Evolutionary conservation across 2,888 invertebrate species (phyloP).

Genomic region (Himalopsyche tibetana): DNA sequence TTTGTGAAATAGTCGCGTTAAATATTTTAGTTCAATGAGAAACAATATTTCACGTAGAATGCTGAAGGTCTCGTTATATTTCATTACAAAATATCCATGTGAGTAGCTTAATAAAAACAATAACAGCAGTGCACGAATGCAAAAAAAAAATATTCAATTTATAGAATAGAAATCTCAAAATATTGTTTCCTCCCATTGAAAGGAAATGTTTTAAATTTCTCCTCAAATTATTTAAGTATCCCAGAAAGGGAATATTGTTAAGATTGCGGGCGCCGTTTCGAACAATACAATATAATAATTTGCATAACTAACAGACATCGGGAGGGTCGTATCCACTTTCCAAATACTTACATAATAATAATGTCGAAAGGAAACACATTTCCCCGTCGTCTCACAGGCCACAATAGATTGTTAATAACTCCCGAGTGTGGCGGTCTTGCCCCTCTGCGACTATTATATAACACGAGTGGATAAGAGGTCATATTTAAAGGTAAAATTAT

Average conservation of each 20-base stretch:
- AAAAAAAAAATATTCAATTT: no score
- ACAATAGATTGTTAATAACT: constrained; percentile 66
- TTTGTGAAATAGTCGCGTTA: no score
- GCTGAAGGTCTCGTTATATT: no score
- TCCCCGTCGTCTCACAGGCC: constrained; percentile 53
- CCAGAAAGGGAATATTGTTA: constrained; percentile 51
- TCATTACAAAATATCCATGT: no score
- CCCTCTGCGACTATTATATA: constrained; percentile 9
- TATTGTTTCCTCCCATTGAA: no score
- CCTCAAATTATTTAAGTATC: no score
- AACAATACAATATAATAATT: constrained; percentile 65
- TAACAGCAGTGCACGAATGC: no score
- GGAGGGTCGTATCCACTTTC: constrained; percentile 55
- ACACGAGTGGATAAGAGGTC: constrained; percentile 20
- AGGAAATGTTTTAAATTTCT: no score
- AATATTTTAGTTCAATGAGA: no score
- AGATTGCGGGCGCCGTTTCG: constrained; percentile 59
- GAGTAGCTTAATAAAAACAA: no score
- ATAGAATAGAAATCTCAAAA: no score
- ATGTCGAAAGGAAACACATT: constrained; percentile 61
- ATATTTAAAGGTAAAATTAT: neutral
- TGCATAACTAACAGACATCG: constrained; percentile 62
- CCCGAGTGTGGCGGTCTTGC: constrained; percentile 49
- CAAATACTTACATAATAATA: constrained; percentile 52
- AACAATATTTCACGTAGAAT: no score